Base-by-base conservation (phyloP, 2,888 invertebrate genomes). In the Netelia virgata region DNA sequence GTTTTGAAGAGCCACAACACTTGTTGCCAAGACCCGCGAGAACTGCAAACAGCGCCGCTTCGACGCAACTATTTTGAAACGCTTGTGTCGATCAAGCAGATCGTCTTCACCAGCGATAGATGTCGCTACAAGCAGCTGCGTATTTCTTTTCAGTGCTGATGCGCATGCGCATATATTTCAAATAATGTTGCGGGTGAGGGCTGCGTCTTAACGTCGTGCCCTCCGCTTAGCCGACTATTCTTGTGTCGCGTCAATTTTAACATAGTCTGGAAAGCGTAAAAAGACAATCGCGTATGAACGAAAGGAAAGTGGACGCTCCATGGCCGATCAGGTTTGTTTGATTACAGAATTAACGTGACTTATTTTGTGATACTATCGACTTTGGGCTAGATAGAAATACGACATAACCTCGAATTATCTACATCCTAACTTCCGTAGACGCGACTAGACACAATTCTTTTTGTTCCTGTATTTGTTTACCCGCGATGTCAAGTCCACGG, bases 301-400 rank as follows among this genome's bases (percentile, higher is more conserved):
- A 64, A 47, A n/a, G 66, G 1, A 59, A 47, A 14, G 50, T 11
- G 8, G 1, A 10, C 41, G 20, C 50, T 28, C 63, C 18, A 83
- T 83, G 81, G 77, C 74, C 16, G 77, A 77, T 59, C 47, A 77
- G 85, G 85, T 85, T 36, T 9, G 68, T 82, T 47, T 47, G 14
- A 47, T 14, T 14, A 47, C 1, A 47, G 1, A 47, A 3, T 47
- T 47, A 11, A 3, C 2, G 47, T 3, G 47, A 11, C 1, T 47
- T 36, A 36, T 36, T 36, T 36, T 36, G 36, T 8, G 36, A 36
- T 36, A 36, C 6, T 36, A 36, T 36, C 36, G 6, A 1, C 1
- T 36, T 36, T 6, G 36, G 8, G 1, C 36, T 1, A 6, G 6
- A 6, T 36, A 1, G 36, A 36, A 36, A 36, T 36, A 36, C 36